phyloP scores from a whole-genome alignment of 2,888 invertebrate species.

The Adelphocoris suturalis region DNA sequence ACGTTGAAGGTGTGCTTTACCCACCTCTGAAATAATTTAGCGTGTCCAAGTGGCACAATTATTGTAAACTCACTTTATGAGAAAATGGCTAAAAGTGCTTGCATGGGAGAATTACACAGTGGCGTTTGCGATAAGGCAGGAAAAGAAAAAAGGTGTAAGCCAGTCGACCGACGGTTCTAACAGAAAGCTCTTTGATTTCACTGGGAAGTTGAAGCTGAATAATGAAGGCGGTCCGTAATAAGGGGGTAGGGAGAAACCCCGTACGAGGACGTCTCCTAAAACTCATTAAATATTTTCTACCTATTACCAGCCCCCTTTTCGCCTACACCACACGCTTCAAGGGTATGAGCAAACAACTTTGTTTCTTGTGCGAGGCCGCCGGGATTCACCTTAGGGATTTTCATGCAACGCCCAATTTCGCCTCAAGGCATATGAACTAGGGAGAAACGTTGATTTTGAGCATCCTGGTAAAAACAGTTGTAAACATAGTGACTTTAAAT shows the following conservation, averaged over 20 bases:
- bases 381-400: slow-evolving; percentile 15
- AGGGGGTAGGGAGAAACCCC: slow-evolving; percentile 20
- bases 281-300: slow-evolving; percentile 71
- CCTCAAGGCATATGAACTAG: not conserved
- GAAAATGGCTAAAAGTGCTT: not conserved
- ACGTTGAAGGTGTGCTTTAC: too few relatives aligned
- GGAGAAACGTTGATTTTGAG: not conserved
- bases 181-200: slow-evolving; percentile 48
- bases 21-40: not conserved
- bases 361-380: slow-evolving; percentile 12
- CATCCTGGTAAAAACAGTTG: too few relatives aligned
- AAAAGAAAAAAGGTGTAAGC: slow-evolving; percentile 3
- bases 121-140: not conserved
- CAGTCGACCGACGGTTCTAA: not conserved
- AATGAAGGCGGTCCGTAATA: slow-evolving; percentile 55
- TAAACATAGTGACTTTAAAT: too few relatives aligned
- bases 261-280: slow-evolving; percentile 60
- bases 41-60: not conserved
- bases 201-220: slow-evolving; percentile 52
- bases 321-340: slow-evolving; percentile 35
- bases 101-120: slow-evolving; percentile 1
- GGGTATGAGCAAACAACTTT: slow-evolving; percentile 63
- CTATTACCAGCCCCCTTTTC: slow-evolving; percentile 64
- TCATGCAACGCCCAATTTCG: not conserved
- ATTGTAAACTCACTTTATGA: slow-evolving; percentile 29